Percentiles rank a stretch among this genome's conserved stretches.
These are phyloP conservation scores for Pollenia angustigena DNA, from an alignment of 2,888 invertebrate genomes.

Conservation along the genomic window DNA sequence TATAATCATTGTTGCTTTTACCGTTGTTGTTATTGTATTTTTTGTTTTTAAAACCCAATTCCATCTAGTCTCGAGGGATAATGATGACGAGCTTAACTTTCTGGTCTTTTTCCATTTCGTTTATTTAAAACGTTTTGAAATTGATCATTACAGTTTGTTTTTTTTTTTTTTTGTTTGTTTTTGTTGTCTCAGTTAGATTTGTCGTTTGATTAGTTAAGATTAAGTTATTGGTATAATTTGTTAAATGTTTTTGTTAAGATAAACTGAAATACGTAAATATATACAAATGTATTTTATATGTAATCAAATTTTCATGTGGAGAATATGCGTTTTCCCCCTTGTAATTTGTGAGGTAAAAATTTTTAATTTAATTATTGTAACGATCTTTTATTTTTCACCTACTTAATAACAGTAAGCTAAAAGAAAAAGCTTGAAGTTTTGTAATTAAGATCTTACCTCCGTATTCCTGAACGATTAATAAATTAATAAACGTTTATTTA, in stretches of 20 bases:
- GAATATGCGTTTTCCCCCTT: background rate
- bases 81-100: slow-evolving; percentile 34
- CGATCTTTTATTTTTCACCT: background rate
- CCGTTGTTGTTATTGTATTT: slow-evolving; percentile 3
- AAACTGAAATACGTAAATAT: background rate
- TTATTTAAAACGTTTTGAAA: slow-evolving; percentile 35
- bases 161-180: too few species aligned
- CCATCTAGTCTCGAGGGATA: slow-evolving; percentile 54
- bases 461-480: too few species aligned
- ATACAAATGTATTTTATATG: background rate
- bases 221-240: slow-evolving; percentile 44
- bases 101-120: slow-evolving; percentile 22
- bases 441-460: too few species aligned
- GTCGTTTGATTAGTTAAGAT: slow-evolving; percentile 50
- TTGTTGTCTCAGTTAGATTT: slow-evolving; percentile 39
- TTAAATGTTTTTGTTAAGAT: background rate
- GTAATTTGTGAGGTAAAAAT: background rate
- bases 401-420: background rate
- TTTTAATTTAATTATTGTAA: background rate
- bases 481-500: too few species aligned
- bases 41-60: slow-evolving; percentile 28
- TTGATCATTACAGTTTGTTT: slow-evolving; percentile 34
- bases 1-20: background rate
- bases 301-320: too few species aligned
- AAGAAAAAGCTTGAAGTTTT: too few species aligned